A percentile compares a stretch with the other conserved stretches of the same genome.
Evolutionary conservation across 1,140 invertebrate genomes (phyloP).

Genomic region (Drosophila ironensis): DNA sequence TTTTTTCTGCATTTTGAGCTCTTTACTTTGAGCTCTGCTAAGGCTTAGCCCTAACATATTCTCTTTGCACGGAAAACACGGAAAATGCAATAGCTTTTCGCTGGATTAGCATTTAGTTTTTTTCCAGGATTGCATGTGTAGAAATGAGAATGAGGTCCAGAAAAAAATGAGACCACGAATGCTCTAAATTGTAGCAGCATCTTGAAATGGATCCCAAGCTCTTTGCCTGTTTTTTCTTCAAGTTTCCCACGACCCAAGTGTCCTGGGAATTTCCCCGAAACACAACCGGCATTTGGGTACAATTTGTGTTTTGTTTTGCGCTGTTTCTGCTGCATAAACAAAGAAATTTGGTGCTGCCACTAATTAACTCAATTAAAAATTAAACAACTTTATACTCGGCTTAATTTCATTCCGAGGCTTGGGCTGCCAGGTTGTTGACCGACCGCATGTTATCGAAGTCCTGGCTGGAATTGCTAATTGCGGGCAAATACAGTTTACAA

Average conservation of each 20-base stretch:
- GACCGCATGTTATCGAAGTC: conserved; percentile 58
- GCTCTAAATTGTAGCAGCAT: neutral
- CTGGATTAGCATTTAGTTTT: neutral
- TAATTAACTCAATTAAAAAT: conserved; percentile 78
- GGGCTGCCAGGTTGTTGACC: conserved; percentile 14
- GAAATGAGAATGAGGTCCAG: conserved; percentile 5
- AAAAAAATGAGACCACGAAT: too few species aligned
- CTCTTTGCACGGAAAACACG: conserved; percentile 44
- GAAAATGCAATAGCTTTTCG: conserved; percentile 14
- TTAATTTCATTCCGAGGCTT: conserved; percentile 15
- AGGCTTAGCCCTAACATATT: conserved; percentile 27
- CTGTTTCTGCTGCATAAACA: conserved; percentile 65
- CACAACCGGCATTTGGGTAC: neutral
- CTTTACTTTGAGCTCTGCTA: conserved; percentile 11
- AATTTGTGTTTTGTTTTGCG: neutral
- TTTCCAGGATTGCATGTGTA: neutral
- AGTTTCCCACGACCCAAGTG: too few species aligned
- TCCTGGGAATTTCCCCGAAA: conserved; percentile 8
- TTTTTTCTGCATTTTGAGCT: conserved; percentile 7
- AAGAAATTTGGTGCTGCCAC: conserved; percentile 49
- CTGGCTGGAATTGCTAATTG: conserved; percentile 62
- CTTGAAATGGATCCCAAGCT: too few species aligned
- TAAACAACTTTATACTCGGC: conserved; percentile 69
- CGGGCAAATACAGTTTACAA: conserved; percentile 21
- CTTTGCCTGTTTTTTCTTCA: too few species aligned